A percentile compares a stretch with the other conserved stretches of the same genome.
phyloP scores from a whole-genome alignment of 2,797 vertebrate species.

The Tapera naevia region DNA sequence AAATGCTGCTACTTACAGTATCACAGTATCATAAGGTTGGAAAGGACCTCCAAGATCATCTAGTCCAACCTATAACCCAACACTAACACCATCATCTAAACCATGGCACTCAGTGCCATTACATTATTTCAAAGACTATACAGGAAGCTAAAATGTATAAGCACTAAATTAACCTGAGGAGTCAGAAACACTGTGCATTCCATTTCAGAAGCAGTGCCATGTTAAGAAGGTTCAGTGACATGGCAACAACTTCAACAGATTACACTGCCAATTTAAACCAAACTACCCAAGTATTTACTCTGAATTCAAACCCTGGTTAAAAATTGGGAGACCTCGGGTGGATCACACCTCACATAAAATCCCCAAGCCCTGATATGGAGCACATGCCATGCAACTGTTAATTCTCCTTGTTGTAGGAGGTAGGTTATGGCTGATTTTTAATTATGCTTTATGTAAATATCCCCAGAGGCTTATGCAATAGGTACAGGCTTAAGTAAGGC shows the following conservation, averaged over 20 bases:
- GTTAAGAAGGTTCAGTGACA: background rate
- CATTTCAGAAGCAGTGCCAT: background rate
- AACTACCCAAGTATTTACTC: background rate
- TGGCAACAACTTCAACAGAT: background rate
- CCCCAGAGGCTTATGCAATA: slow-evolving; percentile 67
- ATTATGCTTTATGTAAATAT: slow-evolving; percentile 69
- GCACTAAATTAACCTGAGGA: background rate
- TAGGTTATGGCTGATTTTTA: slow-evolving; percentile 59
- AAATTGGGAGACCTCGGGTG: background rate
- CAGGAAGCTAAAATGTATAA: background rate
- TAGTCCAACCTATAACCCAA: no score
- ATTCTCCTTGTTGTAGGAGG: slow-evolving; percentile 44
- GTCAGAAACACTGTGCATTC: background rate
- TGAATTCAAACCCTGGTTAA: background rate
- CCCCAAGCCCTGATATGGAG: background rate
- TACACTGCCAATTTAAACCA: background rate
- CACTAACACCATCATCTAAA: no score
- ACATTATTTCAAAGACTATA: background rate
- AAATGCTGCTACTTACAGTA: background rate
- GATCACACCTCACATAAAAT: background rate
- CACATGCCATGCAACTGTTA: slow-evolving; percentile 5
- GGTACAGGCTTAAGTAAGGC: slow-evolving; percentile 61
- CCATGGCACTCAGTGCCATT: no score
- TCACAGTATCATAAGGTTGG: no score
- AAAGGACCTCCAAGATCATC: no score